phyloP scores from a whole-genome alignment of 2,888 invertebrate genomes.

The Cryptops parisi region DNA sequence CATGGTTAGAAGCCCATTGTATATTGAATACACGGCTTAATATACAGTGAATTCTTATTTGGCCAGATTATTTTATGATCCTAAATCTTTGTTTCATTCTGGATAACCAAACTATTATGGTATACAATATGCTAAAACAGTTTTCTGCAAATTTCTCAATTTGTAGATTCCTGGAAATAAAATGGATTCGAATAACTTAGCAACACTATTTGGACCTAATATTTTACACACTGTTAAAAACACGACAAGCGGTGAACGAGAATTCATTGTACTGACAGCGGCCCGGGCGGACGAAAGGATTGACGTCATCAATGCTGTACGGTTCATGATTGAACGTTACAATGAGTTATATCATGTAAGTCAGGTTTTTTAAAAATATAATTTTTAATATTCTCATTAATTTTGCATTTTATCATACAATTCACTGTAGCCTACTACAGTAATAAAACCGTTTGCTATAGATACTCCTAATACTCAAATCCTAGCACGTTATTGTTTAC shows the following conservation, averaged over 20 bases:
- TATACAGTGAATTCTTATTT: too few relatives aligned
- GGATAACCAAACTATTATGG: not conserved
- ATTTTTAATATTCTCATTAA: too few relatives aligned
- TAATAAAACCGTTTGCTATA: too few relatives aligned
- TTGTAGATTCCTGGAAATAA: constrained; percentile 62
- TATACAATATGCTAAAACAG: not conserved
- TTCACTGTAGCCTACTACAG: too few relatives aligned
- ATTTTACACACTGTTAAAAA: constrained; percentile 61
- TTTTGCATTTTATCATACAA: too few relatives aligned
- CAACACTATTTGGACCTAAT: constrained; percentile 86
- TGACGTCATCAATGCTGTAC: constrained; percentile 79
- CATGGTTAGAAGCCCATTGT: too few relatives aligned
- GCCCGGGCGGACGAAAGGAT: constrained; percentile 57
- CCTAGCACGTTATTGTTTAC: too few relatives aligned
- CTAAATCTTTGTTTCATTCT: too few relatives aligned
- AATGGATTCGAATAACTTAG: constrained; percentile 85
- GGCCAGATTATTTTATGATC: too few relatives aligned
- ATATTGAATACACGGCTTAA: too few relatives aligned
- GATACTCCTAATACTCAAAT: too few relatives aligned
- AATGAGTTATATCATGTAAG: constrained; percentile 53
- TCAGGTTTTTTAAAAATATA: too few relatives aligned
- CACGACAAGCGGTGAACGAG: constrained; percentile 36
- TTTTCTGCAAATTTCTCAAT: constrained; percentile 7
- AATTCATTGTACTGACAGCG: constrained; percentile 32
- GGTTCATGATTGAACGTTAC: constrained; percentile 56